phyloP scores from a whole-genome alignment of 2,888 invertebrate species.

The Entomobrya multifasciata region DNA sequence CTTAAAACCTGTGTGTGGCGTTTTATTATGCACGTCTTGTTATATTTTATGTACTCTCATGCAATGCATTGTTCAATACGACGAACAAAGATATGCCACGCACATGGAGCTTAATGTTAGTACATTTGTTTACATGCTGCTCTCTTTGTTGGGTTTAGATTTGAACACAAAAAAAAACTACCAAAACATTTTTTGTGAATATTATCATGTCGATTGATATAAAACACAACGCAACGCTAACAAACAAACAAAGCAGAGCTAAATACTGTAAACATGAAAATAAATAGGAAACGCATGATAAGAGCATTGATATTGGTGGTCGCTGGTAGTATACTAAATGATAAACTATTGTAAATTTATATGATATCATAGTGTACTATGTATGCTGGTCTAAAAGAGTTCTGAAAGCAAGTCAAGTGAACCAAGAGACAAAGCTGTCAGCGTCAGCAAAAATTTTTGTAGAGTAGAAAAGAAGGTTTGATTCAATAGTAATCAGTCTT shows the following conservation, averaged over 20 bases:
- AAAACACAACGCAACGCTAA: too few species aligned
- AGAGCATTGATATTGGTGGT: conserved; percentile 2
- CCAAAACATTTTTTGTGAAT: too few species aligned
- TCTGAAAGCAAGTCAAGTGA: too few species aligned
- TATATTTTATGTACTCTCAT: too few species aligned
- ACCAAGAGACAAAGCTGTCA: too few species aligned
- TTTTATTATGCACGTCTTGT: neutral
- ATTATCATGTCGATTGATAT: too few species aligned
- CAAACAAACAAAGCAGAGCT: neutral
- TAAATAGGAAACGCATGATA: conserved; percentile 47
- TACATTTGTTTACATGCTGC: neutral
- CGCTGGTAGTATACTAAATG: neutral
- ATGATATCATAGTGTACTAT: neutral
- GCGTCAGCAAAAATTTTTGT: too few species aligned
- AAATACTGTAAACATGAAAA: neutral
- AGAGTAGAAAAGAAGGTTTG: too few species aligned
- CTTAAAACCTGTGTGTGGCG: neutral
- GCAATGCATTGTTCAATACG: too few species aligned
- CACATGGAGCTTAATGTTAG: too few species aligned
- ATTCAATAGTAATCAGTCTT: too few species aligned
- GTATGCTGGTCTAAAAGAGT: neutral
- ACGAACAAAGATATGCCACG: too few species aligned
- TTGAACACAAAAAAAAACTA: conserved; percentile 30
- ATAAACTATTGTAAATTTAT: neutral
- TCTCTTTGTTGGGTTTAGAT: conserved; percentile 18